phyloP scores from a whole-genome alignment of 2,888 invertebrate species.

The Camptogramma bilineatum region DNA sequence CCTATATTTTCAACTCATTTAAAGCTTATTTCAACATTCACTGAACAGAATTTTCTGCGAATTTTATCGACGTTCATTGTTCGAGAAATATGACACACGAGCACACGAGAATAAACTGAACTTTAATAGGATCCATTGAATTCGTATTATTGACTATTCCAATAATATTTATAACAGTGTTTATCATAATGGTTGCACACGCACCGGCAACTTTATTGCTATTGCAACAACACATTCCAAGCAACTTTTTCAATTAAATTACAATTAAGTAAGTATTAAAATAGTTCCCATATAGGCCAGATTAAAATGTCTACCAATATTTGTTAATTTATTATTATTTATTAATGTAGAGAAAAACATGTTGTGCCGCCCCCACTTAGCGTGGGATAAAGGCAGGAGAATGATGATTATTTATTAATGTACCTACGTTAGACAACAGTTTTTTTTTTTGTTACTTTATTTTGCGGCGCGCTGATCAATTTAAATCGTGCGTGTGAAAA shows the following conservation, averaged over 20 bases:
- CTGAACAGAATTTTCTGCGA: background rate
- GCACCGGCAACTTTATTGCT: constrained; percentile 8
- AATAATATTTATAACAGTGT: constrained; percentile 28
- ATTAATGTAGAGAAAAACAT: too few relatives aligned
- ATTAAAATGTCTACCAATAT: too few relatives aligned
- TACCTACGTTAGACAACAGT: too few relatives aligned
- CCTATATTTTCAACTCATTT: too few relatives aligned
- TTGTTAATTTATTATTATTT: too few relatives aligned
- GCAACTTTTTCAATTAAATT: too few relatives aligned
- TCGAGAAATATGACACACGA: constrained; percentile 2
- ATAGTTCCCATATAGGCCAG: too few relatives aligned
- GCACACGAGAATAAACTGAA: background rate
- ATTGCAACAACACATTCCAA: too few relatives aligned
- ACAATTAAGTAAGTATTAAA: too few relatives aligned
- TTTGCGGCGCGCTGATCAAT: background rate
- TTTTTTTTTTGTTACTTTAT: background rate
- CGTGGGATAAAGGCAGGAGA: too few relatives aligned
- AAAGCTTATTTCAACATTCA: background rate
- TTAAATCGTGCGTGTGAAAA: constrained; percentile 1
- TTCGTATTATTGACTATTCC: constrained; percentile 27
- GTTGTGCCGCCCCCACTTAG: too few relatives aligned
- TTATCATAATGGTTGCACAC: constrained; percentile 22
- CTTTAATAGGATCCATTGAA: constrained; percentile 12
- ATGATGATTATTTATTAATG: too few relatives aligned
- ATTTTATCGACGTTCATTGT: background rate